Evolutionary conservation across 1,140 invertebrate species (phyloP).

Genomic region (Thalassaphorura encarpata): DNA sequence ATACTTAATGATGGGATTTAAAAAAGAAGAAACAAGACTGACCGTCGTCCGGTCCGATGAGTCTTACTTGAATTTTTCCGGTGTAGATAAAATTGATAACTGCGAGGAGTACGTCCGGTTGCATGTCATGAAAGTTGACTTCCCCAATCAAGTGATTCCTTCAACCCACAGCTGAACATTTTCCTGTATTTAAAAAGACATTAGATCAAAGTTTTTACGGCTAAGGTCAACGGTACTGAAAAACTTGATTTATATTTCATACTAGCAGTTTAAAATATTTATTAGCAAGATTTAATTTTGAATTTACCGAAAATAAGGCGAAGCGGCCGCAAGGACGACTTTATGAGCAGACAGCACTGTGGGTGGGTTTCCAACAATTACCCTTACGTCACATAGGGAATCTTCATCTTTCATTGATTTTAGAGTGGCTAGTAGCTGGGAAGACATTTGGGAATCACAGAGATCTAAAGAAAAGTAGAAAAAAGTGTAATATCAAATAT

Average conservation of each 20-base stretch:
- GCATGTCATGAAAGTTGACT: slow-evolving; percentile 46
- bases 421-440: slow-evolving; percentile 26
- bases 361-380: slow-evolving; percentile 25
- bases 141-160: slow-evolving; percentile 43
- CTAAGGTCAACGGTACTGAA: background rate
- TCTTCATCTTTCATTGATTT: slow-evolving; percentile 32
- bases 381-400: slow-evolving; percentile 32
- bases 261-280: no score
- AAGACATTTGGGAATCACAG: slow-evolving; percentile 32
- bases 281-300: background rate
- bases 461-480: slow-evolving; percentile 16
- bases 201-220: no score
- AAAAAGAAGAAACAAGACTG: background rate
- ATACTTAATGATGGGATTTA: background rate
- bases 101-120: slow-evolving; percentile 42
- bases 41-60: background rate
- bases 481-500: background rate
- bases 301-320: slow-evolving; percentile 46
- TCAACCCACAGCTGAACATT: slow-evolving; percentile 37
- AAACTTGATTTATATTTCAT: background rate
- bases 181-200: slow-evolving; percentile 29
- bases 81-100: slow-evolving; percentile 50
- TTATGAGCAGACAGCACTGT: slow-evolving; percentile 49
- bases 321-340: slow-evolving; percentile 48
- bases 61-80: slow-evolving; percentile 34